Evolutionary conservation across 2,888 invertebrate genomes (phyloP).

Genomic region (Lordiphosa andalusiaca): DNA sequence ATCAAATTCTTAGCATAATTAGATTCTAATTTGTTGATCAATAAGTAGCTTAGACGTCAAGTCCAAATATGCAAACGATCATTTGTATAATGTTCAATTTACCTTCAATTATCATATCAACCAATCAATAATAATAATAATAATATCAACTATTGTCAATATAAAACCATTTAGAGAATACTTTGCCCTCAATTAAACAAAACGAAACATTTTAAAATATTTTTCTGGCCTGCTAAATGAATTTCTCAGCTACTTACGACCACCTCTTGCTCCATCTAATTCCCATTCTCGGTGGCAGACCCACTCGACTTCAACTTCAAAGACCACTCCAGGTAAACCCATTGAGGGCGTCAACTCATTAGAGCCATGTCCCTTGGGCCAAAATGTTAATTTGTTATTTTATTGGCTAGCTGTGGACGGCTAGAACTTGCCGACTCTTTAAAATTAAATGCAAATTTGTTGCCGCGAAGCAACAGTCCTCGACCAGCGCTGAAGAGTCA

Average conservation of each 20-base stretch:
- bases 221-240: neutral
- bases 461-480: slow-evolving; percentile 23
- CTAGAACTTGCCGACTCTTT: slow-evolving; percentile 35
- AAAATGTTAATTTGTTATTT: slow-evolving; percentile 60
- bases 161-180: neutral
- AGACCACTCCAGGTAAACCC: slow-evolving; percentile 7
- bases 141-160: too few species aligned
- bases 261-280: neutral
- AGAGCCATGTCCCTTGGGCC: slow-evolving; percentile 33
- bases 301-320: slow-evolving; percentile 34
- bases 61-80: too few species aligned
- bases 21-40: too few species aligned
- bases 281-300: neutral
- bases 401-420: slow-evolving; percentile 31
- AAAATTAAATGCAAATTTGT: slow-evolving; percentile 59
- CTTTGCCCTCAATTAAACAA: neutral
- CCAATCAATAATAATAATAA: too few species aligned
- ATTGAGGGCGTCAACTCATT: slow-evolving; percentile 49
- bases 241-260: slow-evolving; percentile 1
- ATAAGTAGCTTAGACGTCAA: too few species aligned
- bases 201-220: neutral
- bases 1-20: too few species aligned
- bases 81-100: too few species aligned
- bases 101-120: too few species aligned
- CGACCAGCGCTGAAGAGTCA: slow-evolving; percentile 4